Evolutionary conservation across 2,888 invertebrate species (phyloP).

Genomic region (Chironomus tentans): DNA sequence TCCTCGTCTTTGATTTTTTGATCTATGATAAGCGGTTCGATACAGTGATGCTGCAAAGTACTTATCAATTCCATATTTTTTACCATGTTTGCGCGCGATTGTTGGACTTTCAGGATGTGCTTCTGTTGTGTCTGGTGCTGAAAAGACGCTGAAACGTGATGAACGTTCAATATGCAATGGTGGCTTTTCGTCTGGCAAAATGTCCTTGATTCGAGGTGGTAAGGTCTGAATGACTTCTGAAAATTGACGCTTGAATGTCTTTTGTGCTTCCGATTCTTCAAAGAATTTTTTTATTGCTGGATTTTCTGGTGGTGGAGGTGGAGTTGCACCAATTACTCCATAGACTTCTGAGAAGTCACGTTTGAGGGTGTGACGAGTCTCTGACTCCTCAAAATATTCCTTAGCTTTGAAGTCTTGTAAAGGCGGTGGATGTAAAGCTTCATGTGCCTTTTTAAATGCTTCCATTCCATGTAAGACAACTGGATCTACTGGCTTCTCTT

Average conservation of each 20-base stretch:
- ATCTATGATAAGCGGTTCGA: slow-evolving; percentile 22
- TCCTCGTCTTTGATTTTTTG: neutral
- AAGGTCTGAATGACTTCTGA: slow-evolving; percentile 8
- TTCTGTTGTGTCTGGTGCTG: neutral
- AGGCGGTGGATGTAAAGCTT: neutral
- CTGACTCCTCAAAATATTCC: slow-evolving; percentile 19
- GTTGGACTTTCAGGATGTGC: neutral
- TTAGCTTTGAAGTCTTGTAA: neutral
- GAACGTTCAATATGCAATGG: too few species aligned
- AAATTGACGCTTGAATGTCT: slow-evolving; percentile 5
- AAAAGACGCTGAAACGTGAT: neutral
- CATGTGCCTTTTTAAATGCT: slow-evolving; percentile 2
- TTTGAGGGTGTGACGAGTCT: neutral
- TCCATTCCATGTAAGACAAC: neutral
- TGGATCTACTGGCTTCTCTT: neutral
- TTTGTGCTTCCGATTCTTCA: slow-evolving; percentile 17
- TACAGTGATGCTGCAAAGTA: slow-evolving; percentile 26
- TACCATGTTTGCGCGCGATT: neutral
- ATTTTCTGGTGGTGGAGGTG: neutral
- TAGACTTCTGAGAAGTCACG: slow-evolving; percentile 21
- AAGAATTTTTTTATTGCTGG: slow-evolving; percentile 16
- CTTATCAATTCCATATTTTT: slow-evolving; percentile 25
- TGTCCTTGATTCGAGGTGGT: slow-evolving; percentile 12
- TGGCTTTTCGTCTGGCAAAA: neutral
- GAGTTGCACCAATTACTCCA: neutral